Percentiles rank a stretch among this genome's conserved stretches.
Conservation (phyloP, 1,140 invertebrate genomes). For the Holotrichia oblita region DNA sequence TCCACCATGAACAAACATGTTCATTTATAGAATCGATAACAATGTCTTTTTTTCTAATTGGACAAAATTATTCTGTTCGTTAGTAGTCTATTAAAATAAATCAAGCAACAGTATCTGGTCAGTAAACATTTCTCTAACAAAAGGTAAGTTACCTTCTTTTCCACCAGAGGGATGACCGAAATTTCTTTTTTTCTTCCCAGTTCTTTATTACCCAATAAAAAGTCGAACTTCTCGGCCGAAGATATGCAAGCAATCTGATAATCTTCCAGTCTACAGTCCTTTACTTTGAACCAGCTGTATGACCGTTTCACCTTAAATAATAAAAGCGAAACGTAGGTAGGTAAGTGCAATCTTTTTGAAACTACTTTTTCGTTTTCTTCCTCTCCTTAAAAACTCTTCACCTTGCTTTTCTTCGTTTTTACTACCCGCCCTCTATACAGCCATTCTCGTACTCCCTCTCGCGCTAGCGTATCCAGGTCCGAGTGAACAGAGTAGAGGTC, state of each 20-base stretch:
- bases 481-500: no score
- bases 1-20: no score
- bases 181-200: no score
- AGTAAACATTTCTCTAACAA: not conserved
- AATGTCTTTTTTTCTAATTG: no score
- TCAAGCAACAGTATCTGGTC: no score
- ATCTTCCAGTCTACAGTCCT: not conserved
- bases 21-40: no score
- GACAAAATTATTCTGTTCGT: no score
- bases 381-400: not conserved
- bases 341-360: no score
- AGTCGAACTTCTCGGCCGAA: not conserved
- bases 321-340: not conserved
- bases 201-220: constrained; percentile 1
- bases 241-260: constrained; percentile 7
- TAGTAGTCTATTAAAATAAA: no score
- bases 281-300: not conserved
- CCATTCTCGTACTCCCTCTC: no score
- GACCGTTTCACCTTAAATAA: not conserved
- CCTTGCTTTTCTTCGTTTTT: not conserved
- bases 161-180: not conserved
- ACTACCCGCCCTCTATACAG: no score
- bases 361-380: not conserved
- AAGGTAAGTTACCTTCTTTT: not conserved
- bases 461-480: no score